Conservation (phyloP, 2,888 invertebrate genomes). For the Spilarctia lutea region DNA sequence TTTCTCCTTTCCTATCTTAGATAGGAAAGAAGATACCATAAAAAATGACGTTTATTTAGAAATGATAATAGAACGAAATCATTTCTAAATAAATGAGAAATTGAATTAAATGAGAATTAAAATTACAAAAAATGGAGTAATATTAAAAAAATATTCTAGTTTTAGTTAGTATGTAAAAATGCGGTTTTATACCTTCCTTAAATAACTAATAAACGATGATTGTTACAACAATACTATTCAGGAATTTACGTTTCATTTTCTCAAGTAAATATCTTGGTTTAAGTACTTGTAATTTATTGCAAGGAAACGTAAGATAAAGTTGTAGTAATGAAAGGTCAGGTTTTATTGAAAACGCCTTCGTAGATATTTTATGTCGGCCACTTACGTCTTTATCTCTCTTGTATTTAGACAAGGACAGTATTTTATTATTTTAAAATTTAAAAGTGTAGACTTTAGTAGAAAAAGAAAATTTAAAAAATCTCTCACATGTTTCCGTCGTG, state of each 20-base stretch:
- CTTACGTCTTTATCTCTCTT: slow-evolving; percentile 21
- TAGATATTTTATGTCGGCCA: slow-evolving; percentile 11
- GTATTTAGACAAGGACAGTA: slow-evolving; percentile 23
- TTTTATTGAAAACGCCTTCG: slow-evolving; percentile 35
- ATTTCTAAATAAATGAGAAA: no score
- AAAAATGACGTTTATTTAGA: no score
- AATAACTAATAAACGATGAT: background rate
- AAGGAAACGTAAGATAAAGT: slow-evolving; percentile 23
- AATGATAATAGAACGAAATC: no score
- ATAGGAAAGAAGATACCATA: no score
- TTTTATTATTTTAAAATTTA: background rate
- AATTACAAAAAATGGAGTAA: no score
- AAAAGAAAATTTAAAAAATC: background rate
- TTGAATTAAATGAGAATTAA: no score
- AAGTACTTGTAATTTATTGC: slow-evolving; percentile 18
- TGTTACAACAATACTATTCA: background rate
- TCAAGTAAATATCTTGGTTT: slow-evolving; percentile 18
- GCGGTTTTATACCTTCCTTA: background rate
- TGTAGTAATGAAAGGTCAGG: slow-evolving; percentile 22
- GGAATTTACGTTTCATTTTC: background rate
- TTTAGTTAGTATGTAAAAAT: background rate
- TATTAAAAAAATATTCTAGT: no score
- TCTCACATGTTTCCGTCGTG: background rate
- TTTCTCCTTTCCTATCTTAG: no score
- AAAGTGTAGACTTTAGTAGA: background rate